Conservation (phyloP, 2,113 vertebrate species). For the Azemiops feae region DNA sequence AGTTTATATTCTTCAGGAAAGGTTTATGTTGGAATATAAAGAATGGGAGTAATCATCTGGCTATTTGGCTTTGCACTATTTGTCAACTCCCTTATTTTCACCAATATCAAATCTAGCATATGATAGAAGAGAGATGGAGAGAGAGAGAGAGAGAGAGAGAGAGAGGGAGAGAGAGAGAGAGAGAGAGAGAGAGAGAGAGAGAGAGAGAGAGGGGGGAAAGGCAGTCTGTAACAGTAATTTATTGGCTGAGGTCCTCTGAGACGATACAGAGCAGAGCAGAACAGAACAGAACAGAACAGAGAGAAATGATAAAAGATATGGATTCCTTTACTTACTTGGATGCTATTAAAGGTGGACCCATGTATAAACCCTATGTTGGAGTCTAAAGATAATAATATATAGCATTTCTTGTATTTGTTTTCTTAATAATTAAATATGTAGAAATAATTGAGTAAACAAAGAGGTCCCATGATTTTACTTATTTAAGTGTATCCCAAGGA, state of each 20-base stretch:
- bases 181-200: accelerated
- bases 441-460: neutral
- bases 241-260: neutral
- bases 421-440: neutral
- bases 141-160: too few species aligned
- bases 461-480: neutral
- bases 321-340: neutral
- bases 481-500: neutral
- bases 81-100: neutral
- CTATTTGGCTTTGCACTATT: neutral
- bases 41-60: neutral
- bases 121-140: neutral
- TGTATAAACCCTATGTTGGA: neutral
- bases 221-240: neutral
- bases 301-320: neutral
- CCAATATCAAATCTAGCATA: neutral
- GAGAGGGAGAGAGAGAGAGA: accelerated
- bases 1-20: neutral
- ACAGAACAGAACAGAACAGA: neutral
- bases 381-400: neutral
- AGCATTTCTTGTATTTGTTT: neutral
- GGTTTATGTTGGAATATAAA: neutral
- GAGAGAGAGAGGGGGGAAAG: too few species aligned
- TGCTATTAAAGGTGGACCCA: neutral
- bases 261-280: neutral